Evolutionary conservation across 2,888 invertebrate species (phyloP).

Genomic region (Neoaliturus tenellus): DNA sequence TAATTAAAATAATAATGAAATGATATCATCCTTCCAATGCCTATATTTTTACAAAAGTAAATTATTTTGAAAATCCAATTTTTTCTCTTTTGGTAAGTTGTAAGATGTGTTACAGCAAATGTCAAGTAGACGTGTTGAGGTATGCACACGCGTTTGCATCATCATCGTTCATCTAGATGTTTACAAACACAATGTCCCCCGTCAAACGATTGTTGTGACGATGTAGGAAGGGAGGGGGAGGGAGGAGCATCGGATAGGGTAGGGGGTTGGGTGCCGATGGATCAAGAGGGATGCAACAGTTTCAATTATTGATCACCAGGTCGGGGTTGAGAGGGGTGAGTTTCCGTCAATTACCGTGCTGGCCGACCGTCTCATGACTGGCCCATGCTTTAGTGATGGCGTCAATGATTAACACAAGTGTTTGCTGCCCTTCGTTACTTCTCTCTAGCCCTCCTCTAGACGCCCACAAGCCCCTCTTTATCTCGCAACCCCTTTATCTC

Average conservation of each 20-base stretch:
- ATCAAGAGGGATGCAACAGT: conserved; percentile 8
- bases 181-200: neutral
- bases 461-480: neutral
- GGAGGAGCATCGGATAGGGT: neutral
- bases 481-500: neutral
- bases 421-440: neutral
- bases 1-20: no score
- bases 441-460: neutral
- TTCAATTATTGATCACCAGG: conserved; percentile 27
- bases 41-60: no score
- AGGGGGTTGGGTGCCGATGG: neutral
- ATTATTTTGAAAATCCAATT: no score
- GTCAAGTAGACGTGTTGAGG: no score
- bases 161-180: no score
- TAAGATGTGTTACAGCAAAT: no score
- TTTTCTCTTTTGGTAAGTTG: no score
- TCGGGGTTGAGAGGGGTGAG: neutral
- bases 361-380: neutral
- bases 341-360: neutral
- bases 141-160: no score
- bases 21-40: no score
- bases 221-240: no score
- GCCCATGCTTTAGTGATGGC: neutral
- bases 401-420: neutral
- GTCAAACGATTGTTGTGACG: neutral